Evolutionary conservation across 2,888 invertebrate genomes (phyloP).

Genomic region (Germaria angustata): DNA sequence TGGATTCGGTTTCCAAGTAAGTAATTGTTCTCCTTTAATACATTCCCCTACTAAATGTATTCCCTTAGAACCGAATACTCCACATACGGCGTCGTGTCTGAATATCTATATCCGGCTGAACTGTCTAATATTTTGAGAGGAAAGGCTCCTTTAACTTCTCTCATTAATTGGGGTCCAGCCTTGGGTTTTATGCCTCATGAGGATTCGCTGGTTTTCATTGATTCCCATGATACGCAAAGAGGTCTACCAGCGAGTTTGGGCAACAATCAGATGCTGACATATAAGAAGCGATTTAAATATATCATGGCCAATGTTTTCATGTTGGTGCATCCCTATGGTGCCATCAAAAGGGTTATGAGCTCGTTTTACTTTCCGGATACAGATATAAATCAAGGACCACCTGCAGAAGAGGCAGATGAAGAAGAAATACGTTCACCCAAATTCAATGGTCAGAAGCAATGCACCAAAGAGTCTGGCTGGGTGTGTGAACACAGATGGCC

Average conservation of each 20-base stretch:
- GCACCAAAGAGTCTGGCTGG: slow-evolving; percentile 86
- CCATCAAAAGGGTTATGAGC: slow-evolving; percentile 88
- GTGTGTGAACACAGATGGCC: slow-evolving; percentile 92
- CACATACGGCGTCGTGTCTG: slow-evolving; percentile 85
- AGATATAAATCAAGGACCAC: slow-evolving; percentile 83
- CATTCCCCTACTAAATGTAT: too few relatives aligned
- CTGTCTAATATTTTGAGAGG: slow-evolving; percentile 77
- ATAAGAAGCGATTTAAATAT: slow-evolving; percentile 63
- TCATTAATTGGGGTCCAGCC: slow-evolving; percentile 76
- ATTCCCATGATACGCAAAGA: slow-evolving; percentile 94
- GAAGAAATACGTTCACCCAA: slow-evolving; percentile 79
- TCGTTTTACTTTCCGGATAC: slow-evolving; percentile 84
- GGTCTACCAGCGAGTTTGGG: slow-evolving; percentile 49
- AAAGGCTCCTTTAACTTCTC: slow-evolving; percentile 82
- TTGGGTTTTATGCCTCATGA: slow-evolving; percentile 84
- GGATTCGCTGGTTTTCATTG: slow-evolving; percentile 87
- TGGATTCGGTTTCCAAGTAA: slow-evolving; percentile 72
- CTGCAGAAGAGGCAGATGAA: slow-evolving; percentile 81
- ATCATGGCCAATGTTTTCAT: slow-evolving; percentile 82
- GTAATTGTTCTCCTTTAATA: slow-evolving; percentile 24
- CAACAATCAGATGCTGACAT: slow-evolving; percentile 55
- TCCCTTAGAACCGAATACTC: slow-evolving; percentile 82
- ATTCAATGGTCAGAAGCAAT: slow-evolving; percentile 83
- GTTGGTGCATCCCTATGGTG: slow-evolving; percentile 90
- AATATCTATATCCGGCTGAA: slow-evolving; percentile 81